Evolutionary conservation across 1,140 invertebrate genomes (phyloP).

Genomic region (Heliconius hermathena): DNA sequence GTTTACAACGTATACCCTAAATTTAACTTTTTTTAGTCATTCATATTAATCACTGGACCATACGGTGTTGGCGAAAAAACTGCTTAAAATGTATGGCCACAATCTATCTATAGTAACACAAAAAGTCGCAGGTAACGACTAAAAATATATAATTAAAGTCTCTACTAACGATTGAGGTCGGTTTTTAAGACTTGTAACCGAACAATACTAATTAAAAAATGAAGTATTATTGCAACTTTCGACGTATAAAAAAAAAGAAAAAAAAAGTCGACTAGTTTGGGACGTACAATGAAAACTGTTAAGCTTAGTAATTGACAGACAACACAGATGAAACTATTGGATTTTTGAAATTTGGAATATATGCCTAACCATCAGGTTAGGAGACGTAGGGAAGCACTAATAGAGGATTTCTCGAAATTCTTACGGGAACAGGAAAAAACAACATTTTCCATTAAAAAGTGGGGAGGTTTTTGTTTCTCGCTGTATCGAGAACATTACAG

Average conservation of each 20-base stretch:
- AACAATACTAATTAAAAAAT: not conserved
- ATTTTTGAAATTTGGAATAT: no score
- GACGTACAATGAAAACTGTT: no score
- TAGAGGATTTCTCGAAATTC: no score
- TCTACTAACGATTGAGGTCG: slow-evolving; percentile 16
- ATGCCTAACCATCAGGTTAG: no score
- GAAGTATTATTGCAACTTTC: not conserved
- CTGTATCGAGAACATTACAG: not conserved
- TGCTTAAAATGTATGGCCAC: not conserved
- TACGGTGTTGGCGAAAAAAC: slow-evolving; percentile 7
- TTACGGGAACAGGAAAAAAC: no score
- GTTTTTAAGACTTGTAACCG: not conserved
- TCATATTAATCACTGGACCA: slow-evolving; percentile 14
- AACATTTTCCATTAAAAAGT: no score
- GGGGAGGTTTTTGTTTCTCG: no score
- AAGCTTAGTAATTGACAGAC: no score
- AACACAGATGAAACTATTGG: no score
- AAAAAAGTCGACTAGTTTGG: no score
- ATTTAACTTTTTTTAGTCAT: not conserved
- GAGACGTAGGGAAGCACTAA: no score
- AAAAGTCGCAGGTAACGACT: slow-evolving; percentile 21
- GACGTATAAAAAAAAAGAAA: no score
- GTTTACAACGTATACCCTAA: not conserved
- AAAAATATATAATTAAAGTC: slow-evolving; percentile 32
- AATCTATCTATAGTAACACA: not conserved